Evolutionary conservation across 37 sponge, comb jelly and placozoan species (phyloP).

Genomic region (Mnemiopsis leidyi): DNA sequence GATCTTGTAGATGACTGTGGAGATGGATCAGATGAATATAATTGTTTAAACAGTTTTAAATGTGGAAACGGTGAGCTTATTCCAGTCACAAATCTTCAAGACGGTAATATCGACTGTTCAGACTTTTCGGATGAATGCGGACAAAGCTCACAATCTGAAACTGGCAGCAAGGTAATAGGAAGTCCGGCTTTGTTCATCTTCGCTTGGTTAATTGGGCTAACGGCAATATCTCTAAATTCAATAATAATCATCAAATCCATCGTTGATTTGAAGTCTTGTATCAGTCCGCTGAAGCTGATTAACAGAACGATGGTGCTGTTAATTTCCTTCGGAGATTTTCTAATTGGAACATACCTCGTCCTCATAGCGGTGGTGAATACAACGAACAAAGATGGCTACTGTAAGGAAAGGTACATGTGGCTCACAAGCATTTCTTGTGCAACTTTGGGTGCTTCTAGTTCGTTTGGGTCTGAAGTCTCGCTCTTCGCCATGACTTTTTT

Average conservation of each 20-base stretch:
- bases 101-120: background rate
- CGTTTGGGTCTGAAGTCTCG: background rate
- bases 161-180: background rate
- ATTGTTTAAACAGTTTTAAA: background rate
- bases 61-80: background rate
- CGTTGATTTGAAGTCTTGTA: background rate
- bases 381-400: background rate
- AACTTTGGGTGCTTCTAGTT: background rate
- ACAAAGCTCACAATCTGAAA: background rate
- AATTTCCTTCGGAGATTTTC: background rate
- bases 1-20: background rate
- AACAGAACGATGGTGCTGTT: background rate
- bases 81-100: background rate
- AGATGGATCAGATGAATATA: background rate
- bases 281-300: background rate
- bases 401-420: background rate
- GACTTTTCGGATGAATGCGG: background rate
- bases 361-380: background rate
- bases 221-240: background rate
- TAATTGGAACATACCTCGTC: background rate
- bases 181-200: background rate
- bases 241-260: background rate
- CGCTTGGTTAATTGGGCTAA: background rate
- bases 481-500: conserved; percentile 3
- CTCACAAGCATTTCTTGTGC: background rate